Evolutionary conservation across 2,888 invertebrate species (phyloP), one percentile per base, ranked within the genome.

Genomic region (Trypoxylon attenuatum): DNA sequence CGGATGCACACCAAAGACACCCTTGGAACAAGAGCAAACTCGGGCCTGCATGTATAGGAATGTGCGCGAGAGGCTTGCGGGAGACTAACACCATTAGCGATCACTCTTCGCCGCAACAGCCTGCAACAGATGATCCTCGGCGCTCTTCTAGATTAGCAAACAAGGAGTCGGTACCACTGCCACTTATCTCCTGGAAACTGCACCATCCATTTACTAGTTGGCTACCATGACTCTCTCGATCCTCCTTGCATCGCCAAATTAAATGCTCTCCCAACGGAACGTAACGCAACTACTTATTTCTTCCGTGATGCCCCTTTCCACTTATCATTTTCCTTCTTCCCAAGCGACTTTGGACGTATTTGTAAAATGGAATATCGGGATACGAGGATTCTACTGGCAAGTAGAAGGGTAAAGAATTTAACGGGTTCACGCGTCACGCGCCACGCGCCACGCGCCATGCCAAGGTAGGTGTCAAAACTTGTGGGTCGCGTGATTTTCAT

Each of bases 91-190:
- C 80, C 80, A 83, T 83, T 82, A 83, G 73, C 74, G 80, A 82
- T 83, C 82, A 73, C 77, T 82, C 81, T 78, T 76, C 74, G 65
- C 76, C 73, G 57, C 78, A 81, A 76, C 77, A 76, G 71, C 79
- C 73, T 77, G 80, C 81, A 81, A 80, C 81, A 80, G 81, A 81
- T 81, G 81, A 81, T 81, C 76, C 73, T 56, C 59, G 58, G 57
- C 59, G 72, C 73, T 76, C 69, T 75, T 77, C 70, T 80, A 80
- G 80, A 83, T 83, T 82, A 83, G 79, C 80, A 81, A 82, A 79
- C 79, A 80, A 81, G 79, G 71, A 76, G 69, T 67, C 73, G 58
- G 71, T 62, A 71, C 62, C 64, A 66, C 75, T 69, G 68, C 81
- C 79, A 80, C 82, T 81, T 83, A 82, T 82, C 80, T 79, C 70